Conservation (phyloP, 1,140 invertebrate genomes). For the Argopecten irradians region DNA sequence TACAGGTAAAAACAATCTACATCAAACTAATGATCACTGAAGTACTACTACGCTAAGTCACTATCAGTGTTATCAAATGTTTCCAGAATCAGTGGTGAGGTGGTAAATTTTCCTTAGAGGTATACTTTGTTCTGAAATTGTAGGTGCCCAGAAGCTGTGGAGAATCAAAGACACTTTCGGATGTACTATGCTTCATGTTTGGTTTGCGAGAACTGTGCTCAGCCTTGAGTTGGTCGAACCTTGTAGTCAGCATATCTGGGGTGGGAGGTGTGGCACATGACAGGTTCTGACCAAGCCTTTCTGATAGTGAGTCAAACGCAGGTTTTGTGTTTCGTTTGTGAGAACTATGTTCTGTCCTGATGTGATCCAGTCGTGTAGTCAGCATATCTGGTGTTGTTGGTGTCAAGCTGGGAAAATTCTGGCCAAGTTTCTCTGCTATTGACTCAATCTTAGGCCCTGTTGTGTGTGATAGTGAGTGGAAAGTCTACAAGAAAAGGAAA, state of each 20-base stretch:
- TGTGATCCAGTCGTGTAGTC: not conserved
- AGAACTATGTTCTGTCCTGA: not conserved
- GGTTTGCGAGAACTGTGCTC: not conserved
- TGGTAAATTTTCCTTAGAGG: not conserved
- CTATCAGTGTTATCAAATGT: not conserved
- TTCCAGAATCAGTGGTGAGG: not conserved
- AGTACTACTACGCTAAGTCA: too few species aligned
- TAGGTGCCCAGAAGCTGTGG: not conserved
- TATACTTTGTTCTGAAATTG: not conserved
- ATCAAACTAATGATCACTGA: too few species aligned
- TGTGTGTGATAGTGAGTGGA: not conserved
- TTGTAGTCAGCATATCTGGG: not conserved
- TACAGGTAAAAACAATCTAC: too few species aligned
- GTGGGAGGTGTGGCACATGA: not conserved
- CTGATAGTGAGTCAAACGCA: not conserved
- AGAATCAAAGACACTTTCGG: not conserved
- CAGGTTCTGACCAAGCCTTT: constrained; percentile 12
- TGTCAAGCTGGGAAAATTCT: not conserved
- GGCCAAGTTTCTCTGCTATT: not conserved
- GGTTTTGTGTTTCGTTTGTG: not conserved
- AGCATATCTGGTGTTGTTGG: not conserved
- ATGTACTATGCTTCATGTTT: not conserved
- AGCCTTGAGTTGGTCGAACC: not conserved
- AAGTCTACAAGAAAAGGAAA: not conserved
- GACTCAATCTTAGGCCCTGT: not conserved